Base-by-base conservation (phyloP, 2,113 vertebrate species). In the Chelonoidis abingdonii region DNA sequence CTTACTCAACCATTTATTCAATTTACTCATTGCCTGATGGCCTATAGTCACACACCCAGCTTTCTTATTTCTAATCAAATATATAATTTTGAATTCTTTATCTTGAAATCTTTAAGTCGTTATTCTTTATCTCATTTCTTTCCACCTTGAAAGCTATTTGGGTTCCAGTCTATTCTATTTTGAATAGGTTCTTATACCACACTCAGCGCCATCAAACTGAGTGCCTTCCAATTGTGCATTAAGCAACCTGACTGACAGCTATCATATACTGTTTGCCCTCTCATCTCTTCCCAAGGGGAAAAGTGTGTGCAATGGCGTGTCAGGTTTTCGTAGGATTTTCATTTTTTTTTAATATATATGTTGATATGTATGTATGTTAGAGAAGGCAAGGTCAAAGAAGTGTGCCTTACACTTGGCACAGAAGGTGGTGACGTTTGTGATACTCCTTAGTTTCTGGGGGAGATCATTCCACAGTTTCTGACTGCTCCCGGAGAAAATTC, bases 61-160 rank as follows among this genome's bases (percentile, higher is more conserved):
- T 95, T 90, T 93, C 53, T 89, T 86, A 95, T 87, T 7, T 38
- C 35, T 31, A 88, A n/a, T 38, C n/a, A 81, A 81, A 19, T 29
- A 92, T 54, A 31, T 91, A 93, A 8, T 19, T 53, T 1, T 83
- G 31, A 89, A 4, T 38, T 91, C 83, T 10, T 89, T 53, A 27
- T 80, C 38, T 92, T 80, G 22, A 29, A 89, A 92, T 31, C 80
- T 72, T n/a, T 83, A 21, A 24, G 35, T 49, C 31, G 78, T 84
- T 80, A 2, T 72, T 78, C n/a, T 87, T 90, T n/a, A 80, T 17
- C 47, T 81, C 16, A 87, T 82, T 76, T 1, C 65, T 69, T 83
- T 14, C 5, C 53, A 22, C 35, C 31, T 53, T 76, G n/a, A 47
- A 72, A 80, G 10, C 89, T 87, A 10, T 1, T 47, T 16, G 2